Evolutionary conservation across 2,797 vertebrate species (phyloP).

Genomic region (Gymnoscopelus microlampas): DNA sequence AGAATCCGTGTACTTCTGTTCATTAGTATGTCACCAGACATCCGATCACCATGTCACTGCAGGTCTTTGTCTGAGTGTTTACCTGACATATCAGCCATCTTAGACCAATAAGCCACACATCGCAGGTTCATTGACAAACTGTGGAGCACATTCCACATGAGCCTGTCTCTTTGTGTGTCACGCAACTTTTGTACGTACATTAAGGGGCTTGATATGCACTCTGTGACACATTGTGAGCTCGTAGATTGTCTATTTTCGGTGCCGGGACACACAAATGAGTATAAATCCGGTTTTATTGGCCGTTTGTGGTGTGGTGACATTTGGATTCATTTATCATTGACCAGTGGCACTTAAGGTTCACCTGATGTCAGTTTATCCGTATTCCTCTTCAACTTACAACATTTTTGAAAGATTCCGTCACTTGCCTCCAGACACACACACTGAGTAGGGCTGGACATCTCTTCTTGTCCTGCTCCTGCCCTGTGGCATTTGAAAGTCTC

Average conservation of each 20-base stretch:
- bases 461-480: constrained; percentile 17
- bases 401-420: constrained; percentile 22
- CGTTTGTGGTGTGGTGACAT: neutral
- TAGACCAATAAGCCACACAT: constrained; percentile 6
- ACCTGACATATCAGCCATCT: constrained; percentile 15
- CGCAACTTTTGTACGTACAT: neutral
- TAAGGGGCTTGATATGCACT: no score
- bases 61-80: constrained; percentile 5
- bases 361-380: neutral
- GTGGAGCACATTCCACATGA: neutral
- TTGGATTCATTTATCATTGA: neutral
- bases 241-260: no score
- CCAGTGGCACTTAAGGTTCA: neutral
- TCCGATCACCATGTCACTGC: neutral
- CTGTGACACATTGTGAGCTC: no score
- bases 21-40: neutral
- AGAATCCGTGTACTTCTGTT: neutral
- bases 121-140: constrained; percentile 1
- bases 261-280: no score
- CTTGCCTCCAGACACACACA: constrained; percentile 13
- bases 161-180: neutral
- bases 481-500: constrained; percentile 18
- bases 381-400: neutral
- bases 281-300: neutral
- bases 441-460: neutral